Percentiles rank a stretch among this genome's conserved stretches.
These are phyloP conservation scores for Drosophila flavopinicola DNA, from an alignment of 2,888 invertebrate species.

Conservation along the genomic window DNA sequence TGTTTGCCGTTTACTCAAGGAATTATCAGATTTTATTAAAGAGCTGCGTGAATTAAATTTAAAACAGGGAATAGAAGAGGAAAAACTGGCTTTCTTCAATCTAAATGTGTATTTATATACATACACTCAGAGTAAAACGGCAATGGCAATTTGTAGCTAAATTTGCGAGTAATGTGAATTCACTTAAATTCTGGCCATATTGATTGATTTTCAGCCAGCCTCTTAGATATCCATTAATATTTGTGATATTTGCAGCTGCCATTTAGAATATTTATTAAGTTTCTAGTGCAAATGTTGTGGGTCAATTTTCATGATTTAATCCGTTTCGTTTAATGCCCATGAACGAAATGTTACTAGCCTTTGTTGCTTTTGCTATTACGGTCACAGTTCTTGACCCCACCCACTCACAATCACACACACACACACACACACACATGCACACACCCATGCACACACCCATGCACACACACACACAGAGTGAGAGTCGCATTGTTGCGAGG, in stretches of 20 bases:
- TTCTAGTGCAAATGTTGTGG: conserved; percentile 41
- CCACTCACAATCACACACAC: not conserved
- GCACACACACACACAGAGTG: not conserved
- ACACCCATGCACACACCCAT: not conserved
- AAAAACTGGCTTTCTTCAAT: too few relatives aligned
- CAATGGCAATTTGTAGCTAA: not conserved
- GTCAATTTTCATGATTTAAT: conserved; percentile 71
- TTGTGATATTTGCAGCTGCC: not conserved
- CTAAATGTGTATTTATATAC: too few relatives aligned
- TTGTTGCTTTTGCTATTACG: conserved; percentile 26
- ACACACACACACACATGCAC: not conserved
- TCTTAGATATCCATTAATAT: conserved; percentile 4
- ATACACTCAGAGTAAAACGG: too few relatives aligned
- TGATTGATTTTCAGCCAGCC: not conserved
- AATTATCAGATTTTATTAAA: too few relatives aligned
- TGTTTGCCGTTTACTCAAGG: too few relatives aligned
- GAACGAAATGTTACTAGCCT: conserved; percentile 44
- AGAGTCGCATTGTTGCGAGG: conserved; percentile 2
- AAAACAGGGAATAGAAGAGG: too few relatives aligned
- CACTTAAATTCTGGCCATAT: not conserved
- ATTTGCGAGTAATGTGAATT: not conserved
- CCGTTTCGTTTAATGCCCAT: conserved; percentile 63
- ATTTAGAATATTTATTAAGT: conserved; percentile 23
- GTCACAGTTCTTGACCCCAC: conserved; percentile 57
- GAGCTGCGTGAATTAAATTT: too few relatives aligned